phyloP scores from a whole-genome alignment of 2,797 vertebrate species.

The Oophaga sylvatica region DNA sequence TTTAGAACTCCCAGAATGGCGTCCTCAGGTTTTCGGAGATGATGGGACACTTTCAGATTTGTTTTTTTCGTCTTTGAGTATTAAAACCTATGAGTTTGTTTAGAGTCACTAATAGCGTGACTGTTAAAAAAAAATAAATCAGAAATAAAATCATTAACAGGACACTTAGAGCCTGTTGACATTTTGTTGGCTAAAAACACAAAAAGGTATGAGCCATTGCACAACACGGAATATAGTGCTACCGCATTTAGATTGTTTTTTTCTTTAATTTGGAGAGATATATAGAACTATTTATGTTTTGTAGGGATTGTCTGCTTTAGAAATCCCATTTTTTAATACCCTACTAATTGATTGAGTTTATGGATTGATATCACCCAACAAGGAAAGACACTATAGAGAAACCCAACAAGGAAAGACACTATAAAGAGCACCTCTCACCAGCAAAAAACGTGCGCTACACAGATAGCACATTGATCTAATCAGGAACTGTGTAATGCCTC shows the following conservation, averaged over 20 bases:
- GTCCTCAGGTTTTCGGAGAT: background rate
- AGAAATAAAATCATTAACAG: constrained; percentile 68
- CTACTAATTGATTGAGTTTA: background rate
- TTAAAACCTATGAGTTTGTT: constrained; percentile 70
- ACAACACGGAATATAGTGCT: constrained; percentile 77
- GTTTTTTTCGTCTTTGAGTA: constrained; percentile 58
- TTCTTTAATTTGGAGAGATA: constrained; percentile 68
- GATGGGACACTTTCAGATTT: background rate
- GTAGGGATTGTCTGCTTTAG: background rate
- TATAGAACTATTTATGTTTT: background rate
- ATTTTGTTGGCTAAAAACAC: constrained; percentile 75
- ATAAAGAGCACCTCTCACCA: no score
- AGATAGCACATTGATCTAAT: background rate
- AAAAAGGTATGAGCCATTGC: constrained; percentile 75
- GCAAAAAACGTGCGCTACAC: no score
- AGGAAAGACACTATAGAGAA: no score
- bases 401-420: no score
- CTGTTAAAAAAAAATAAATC: constrained; percentile 63
- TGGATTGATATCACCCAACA: background rate
- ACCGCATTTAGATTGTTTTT: constrained; percentile 69
- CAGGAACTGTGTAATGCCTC: background rate
- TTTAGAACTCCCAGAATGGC: constrained; percentile 12
- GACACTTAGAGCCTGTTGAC: constrained; percentile 80
- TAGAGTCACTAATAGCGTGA: constrained; percentile 81
- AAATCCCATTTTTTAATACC: background rate